Conservation (phyloP, 2,888 invertebrate genomes). For the Drosophila putrida region DNA sequence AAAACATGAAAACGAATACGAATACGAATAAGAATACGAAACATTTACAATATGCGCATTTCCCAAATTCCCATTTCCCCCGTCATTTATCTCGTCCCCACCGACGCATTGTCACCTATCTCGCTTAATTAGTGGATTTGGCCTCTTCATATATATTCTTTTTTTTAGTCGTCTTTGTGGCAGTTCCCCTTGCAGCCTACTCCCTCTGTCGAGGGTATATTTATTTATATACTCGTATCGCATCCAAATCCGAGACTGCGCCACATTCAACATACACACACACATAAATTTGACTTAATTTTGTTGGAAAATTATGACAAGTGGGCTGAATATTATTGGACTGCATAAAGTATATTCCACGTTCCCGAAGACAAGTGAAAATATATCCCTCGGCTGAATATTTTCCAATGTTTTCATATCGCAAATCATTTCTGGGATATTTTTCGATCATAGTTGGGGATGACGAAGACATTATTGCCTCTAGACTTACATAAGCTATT, state of each 20-base stretch:
- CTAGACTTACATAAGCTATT: constrained; percentile 57
- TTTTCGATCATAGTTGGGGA: constrained; percentile 31
- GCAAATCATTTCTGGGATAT: constrained; percentile 66
- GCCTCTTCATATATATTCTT: constrained; percentile 38
- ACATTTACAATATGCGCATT: constrained; percentile 63
- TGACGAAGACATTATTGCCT: constrained; percentile 33
- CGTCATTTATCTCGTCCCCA: constrained; percentile 17
- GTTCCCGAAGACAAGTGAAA: constrained; percentile 53
- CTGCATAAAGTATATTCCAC: constrained; percentile 35
- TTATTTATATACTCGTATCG: constrained; percentile 62
- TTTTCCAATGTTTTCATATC: constrained; percentile 64
- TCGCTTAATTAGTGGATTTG: constrained; percentile 80
- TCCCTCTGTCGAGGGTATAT: constrained; percentile 7
- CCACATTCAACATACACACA: constrained; percentile 15
- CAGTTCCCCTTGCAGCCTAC: neutral
- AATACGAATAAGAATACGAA: constrained; percentile 54
- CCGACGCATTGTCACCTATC: constrained; percentile 69
- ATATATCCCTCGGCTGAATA: constrained; percentile 31
- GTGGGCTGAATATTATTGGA: constrained; percentile 54
- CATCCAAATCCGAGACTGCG: constrained; percentile 63
- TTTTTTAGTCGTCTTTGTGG: neutral
- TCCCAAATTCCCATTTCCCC: constrained; percentile 22
- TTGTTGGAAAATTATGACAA: constrained; percentile 77
- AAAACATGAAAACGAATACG: constrained; percentile 54
- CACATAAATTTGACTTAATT: constrained; percentile 73